Evolutionary conservation across 2,113 vertebrate genomes (phyloP), one percentile per base, ranked within the genome.

Genomic region (cattle (Bos taurus)): DNA sequence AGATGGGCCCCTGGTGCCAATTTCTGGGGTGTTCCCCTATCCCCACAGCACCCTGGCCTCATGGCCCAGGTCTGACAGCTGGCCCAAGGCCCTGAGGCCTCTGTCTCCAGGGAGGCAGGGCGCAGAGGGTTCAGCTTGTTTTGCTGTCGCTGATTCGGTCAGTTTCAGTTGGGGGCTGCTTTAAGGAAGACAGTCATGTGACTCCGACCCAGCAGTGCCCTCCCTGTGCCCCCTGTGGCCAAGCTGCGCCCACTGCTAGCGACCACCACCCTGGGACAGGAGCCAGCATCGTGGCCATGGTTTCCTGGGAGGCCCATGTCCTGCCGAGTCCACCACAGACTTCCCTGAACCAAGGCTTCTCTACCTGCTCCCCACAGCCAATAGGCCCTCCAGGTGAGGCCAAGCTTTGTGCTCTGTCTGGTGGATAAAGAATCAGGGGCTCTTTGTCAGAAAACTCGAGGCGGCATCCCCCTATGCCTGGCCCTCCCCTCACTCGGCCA

Each of bases 401-500:
- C 80, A 81, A 78, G 95, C 71, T 16, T 77, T 87, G 64, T 91
- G 93, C 97, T 78, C 85, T 95, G 88, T 93, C 98, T 2, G 0
- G 84, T 14, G 89, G 97, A 98, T 96, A 50, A 92, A 97, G 97
- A 95, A 90, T 78, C 77, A 94, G 97, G 95, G 97, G 98, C 57
- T 97, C 97, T 98, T 97, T 98, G 97, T 97, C 43, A 21, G 91
- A 17, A 92, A 9, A 30, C 81, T 57, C 13, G 0, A 33, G 97
- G 94, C 95, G 12, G 94, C 93, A 43, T 95, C 92, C 98, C 59
- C 46, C 59, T 62, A 26, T 7, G 57, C 86, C 97, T 74, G 52
- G 57, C 62, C 12, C 84, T 4, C 48, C n/a, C 60, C 92, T 97
- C 91, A 98, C 98, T 97, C 96, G 54, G 96, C 97, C 97, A 33